A percentile compares a stretch with the other conserved stretches of the same genome.
Evolutionary conservation across 2,888 invertebrate genomes (phyloP).

Genomic region (Andricus curvator): DNA sequence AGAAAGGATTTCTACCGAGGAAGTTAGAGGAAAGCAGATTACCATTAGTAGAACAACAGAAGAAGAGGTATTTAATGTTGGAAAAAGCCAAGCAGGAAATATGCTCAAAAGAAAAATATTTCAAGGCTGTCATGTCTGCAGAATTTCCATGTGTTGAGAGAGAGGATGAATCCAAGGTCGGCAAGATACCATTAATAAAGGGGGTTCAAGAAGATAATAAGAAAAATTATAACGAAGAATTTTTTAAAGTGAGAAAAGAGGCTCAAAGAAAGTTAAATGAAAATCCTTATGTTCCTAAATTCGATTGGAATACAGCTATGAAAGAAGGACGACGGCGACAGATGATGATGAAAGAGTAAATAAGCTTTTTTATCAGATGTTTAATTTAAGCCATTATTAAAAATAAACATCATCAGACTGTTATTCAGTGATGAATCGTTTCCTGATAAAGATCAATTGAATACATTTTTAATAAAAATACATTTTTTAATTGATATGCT

Average conservation of each 20-base stretch:
- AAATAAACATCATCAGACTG: too few species aligned
- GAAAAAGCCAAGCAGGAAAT: conserved; percentile 65
- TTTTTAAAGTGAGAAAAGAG: conserved; percentile 54
- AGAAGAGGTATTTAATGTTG: conserved; percentile 80
- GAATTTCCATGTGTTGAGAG: conserved; percentile 53
- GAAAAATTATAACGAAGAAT: conserved; percentile 52
- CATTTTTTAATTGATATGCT: too few species aligned
- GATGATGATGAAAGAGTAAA: conserved; percentile 5
- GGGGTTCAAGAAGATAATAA: conserved; percentile 60
- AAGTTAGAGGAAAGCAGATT: conserved; percentile 81
- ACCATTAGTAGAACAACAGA: conserved; percentile 81
- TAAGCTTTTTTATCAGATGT: not conserved
- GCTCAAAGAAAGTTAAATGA: conserved; percentile 77
- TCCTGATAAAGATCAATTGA: not conserved
- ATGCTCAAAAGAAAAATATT: conserved; percentile 52
- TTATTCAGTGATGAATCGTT: not conserved
- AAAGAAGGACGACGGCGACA: conserved; percentile 54
- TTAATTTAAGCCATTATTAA: not conserved
- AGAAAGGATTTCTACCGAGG: conserved; percentile 82
- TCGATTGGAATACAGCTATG: conserved; percentile 78
- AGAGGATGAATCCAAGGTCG: conserved; percentile 43
- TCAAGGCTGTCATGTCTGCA: conserved; percentile 55
- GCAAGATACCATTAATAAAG: not conserved
- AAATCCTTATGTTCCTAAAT: conserved; percentile 79
- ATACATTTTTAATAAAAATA: not conserved